Evolutionary conservation across 2,113 vertebrate genomes (phyloP), one percentile per base, ranked within the genome.

Genomic region (Platysternon megacephalum): DNA sequence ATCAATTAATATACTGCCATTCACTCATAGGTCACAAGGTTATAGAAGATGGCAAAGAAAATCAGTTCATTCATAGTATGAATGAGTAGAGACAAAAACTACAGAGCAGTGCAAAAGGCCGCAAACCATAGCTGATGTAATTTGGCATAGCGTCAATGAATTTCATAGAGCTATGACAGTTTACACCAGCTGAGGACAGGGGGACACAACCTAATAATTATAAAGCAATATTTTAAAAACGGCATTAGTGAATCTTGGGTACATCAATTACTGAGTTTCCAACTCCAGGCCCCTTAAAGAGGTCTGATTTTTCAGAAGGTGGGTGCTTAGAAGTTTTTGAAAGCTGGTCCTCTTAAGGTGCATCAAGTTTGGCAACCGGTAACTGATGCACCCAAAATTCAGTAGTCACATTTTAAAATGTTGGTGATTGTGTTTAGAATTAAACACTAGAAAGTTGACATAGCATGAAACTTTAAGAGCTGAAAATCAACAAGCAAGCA

Each of bases 301-400:
- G 11, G 11, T 5, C 65, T 79, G 2, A n/a, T 89, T 89, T 94
- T 81, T 5, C 1, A 72, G 35, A n/a, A 56, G 42, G 2, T 86
- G n/a, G 22, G 3, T 39, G 0, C 6, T 78, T 85, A 21, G 11
- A 35, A 12, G 49, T 86, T 93, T 84, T n/a, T 91, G 13, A 85
- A 3, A 0, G 46, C 74, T 76, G 39, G 0, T 84, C 16, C 11
- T 52, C 90, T 84, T 39, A 72, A 32, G 11, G 13, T 56, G 2
- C 29, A 16, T 55, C 14, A 53, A 1, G 82, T 48, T 81, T 46
- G n/a, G 78, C 16, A 81, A 61, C n/a, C 26, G 46, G 21, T 39
- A 44, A 12, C 6, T 76, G 7, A 72, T n/a, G 16, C 61, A 85
- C 8, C 11, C n/a, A 65, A 39, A 39, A 44, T 39, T 35, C 22